These are phyloP conservation scores for Syngnathus floridae DNA, from an alignment of 2,113 vertebrate genomes.

Conservation along the genomic window DNA sequence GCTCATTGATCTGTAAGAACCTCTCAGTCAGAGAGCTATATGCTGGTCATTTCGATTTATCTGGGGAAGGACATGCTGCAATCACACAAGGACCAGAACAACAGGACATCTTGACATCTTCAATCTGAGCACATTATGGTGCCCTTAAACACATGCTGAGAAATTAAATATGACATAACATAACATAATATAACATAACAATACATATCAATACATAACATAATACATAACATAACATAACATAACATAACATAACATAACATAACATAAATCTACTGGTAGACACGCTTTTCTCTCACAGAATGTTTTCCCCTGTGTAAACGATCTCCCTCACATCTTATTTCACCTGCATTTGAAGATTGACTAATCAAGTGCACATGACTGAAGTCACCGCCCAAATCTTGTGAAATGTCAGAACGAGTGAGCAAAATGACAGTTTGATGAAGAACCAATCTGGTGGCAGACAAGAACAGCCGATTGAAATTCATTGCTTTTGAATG, in stretches of 20 bases:
- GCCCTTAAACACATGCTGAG: not conserved
- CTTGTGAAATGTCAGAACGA: constrained; percentile 48
- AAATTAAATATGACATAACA: not conserved
- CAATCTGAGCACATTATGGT: constrained; percentile 26
- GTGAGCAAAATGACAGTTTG: constrained; percentile 37
- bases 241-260: not conserved
- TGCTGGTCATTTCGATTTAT: constrained; percentile 52
- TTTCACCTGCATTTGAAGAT: constrained; percentile 45
- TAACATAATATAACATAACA: too few relatives aligned
- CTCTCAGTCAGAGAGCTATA: constrained; percentile 40
- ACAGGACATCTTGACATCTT: constrained; percentile 16
- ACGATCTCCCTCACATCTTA: constrained; percentile 1
- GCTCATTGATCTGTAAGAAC: constrained; percentile 50
- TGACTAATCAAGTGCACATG: constrained; percentile 49
- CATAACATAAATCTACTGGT: not conserved
- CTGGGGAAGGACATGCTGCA: constrained; percentile 37
- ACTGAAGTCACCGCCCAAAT: constrained; percentile 46
- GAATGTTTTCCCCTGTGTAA: not conserved
- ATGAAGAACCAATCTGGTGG: constrained; percentile 50
- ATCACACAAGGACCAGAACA: constrained; percentile 44
- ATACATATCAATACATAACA: too few relatives aligned
- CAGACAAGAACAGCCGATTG: constrained; percentile 64
- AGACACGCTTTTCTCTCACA: not conserved
- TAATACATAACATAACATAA: too few relatives aligned
- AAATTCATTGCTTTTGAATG: constrained; percentile 66